Conservation (phyloP, 2,113 vertebrate species). For the Gavia stellata region DNA sequence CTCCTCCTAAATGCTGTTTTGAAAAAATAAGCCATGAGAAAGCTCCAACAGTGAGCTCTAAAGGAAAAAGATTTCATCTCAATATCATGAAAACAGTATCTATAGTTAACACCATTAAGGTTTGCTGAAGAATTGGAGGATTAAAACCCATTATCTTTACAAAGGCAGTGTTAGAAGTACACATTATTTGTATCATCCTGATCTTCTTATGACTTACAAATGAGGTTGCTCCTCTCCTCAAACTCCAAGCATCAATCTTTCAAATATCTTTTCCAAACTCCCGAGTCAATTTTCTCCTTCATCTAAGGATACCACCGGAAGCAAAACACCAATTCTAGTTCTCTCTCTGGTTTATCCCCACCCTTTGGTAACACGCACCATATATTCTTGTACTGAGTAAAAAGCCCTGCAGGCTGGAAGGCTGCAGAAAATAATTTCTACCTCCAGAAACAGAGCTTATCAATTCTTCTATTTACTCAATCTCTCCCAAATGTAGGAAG, state of each 20-base stretch:
- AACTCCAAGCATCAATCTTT: background rate
- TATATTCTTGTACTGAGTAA: background rate
- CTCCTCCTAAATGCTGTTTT: accelerated
- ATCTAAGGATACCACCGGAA: background rate
- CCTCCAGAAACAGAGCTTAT: background rate
- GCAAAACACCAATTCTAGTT: background rate
- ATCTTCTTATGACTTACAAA: constrained; percentile 10
- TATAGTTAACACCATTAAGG: background rate
- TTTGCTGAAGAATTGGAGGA: background rate
- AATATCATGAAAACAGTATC: background rate
- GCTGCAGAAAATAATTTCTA: background rate
- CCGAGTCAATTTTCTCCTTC: background rate
- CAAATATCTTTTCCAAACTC: background rate
- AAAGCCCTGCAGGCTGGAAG: background rate
- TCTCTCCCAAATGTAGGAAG: background rate
- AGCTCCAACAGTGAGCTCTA: background rate
- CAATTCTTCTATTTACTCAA: background rate
- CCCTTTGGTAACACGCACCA: background rate
- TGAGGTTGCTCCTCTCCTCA: background rate
- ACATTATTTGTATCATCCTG: background rate
- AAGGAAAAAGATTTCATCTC: background rate
- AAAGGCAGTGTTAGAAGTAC: background rate
- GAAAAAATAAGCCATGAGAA: background rate
- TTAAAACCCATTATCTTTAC: background rate
- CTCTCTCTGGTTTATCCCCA: background rate